Base-by-base conservation (phyloP, 2,797 vertebrate species). In the Holocentrus rufus region DNA sequence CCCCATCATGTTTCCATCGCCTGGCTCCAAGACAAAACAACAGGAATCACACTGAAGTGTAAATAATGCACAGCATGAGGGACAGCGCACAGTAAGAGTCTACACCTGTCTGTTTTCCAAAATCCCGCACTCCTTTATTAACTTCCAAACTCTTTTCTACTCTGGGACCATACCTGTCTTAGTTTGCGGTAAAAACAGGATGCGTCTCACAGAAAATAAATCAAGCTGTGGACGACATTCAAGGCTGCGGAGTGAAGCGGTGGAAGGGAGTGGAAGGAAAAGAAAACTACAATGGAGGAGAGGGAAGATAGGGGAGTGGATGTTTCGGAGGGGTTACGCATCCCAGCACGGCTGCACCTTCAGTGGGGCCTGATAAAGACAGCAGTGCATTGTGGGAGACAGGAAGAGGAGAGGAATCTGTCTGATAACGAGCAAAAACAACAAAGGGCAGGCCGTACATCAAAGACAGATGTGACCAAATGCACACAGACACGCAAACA, bases 381-480 rank as follows among this genome's bases (percentile, higher is more conserved):
- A 79, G 63, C 70, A 65, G 27, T 72, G 81, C 66, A 81, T 79
- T 81, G 73, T 84, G 88, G 83, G 83, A 91, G 78, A 85, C 87
- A 87, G 90, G 82, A 90, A 87, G 76, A 76, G 72, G 14, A 56
- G 76, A 54, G 65, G 69, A 85, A 87, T 88, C 88, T 80, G 64
- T 76, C 67, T 88, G 91, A 93, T 93, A 92, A 87, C 81, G 27
- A 49, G 7, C 11, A 76, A 81, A 74, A 69, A 81, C 72, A 90
- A 76, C 80, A 86, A 77, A 85, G 77, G 76, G 65, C 67, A 52
- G 69, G 64, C 80, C 56, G 65, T 74, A 81, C 80, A 84, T 90
- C 81, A 88, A 89, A 84, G 75, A 62, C 63, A n/a, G 25, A 81
- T 49, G 23, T 53, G 73, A 27, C 25, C 25, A 27, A 27, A 27